Percentiles rank a stretch among this genome's conserved stretches.
Conservation (phyloP, 2,797 vertebrate genomes). For the Okamejei kenojei region DNA sequence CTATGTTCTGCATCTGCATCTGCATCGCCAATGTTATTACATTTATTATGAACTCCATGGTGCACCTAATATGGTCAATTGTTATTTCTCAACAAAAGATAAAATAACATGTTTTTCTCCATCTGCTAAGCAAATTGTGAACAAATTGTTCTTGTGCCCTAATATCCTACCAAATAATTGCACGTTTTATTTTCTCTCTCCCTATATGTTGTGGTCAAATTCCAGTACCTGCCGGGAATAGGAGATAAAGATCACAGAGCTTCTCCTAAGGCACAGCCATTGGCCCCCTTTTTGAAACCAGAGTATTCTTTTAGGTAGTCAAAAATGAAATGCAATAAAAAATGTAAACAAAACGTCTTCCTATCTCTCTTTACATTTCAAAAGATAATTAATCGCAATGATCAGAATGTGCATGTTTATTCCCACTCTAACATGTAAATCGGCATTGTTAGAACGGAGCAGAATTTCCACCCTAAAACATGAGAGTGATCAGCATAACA, state of each 20-base stretch:
- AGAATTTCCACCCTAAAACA: too few species aligned
- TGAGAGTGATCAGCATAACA: too few species aligned
- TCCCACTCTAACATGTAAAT: background rate
- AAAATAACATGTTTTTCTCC: background rate
- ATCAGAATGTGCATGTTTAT: background rate
- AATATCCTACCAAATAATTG: background rate
- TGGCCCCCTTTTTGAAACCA: background rate
- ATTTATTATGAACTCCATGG: background rate
- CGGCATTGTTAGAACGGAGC: too few species aligned
- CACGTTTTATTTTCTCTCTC: background rate
- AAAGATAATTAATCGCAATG: background rate
- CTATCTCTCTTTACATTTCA: background rate
- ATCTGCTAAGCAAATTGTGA: conserved; percentile 2
- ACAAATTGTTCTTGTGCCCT: background rate
- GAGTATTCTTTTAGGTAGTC: background rate
- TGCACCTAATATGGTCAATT: background rate
- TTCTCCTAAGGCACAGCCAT: background rate
- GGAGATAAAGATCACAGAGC: background rate
- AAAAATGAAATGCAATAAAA: background rate
- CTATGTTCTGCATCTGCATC: too few species aligned
- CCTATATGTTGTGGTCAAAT: background rate
- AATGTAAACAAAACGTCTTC: background rate
- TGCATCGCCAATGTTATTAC: background rate
- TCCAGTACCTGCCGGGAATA: background rate
- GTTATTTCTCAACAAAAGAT: background rate